Evolutionary conservation across 2,888 invertebrate genomes (phyloP), one percentile per base, ranked within the genome.

Genomic region (Torymus tubicola): DNA sequence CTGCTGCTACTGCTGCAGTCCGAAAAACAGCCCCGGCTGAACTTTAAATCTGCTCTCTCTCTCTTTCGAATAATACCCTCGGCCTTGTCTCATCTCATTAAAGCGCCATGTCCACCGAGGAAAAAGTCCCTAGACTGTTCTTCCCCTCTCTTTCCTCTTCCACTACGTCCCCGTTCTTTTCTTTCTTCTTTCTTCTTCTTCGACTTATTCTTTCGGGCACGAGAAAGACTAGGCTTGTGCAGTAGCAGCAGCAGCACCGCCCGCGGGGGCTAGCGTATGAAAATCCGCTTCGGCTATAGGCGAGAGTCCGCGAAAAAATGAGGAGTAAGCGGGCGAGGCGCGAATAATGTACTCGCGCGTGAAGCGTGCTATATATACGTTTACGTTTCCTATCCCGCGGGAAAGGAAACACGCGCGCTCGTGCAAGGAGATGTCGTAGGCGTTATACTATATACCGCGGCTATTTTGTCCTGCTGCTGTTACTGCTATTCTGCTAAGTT

Each of bases 31-130:
- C 61, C n/a, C 86, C 83, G 84, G 83, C 87, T 85, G 85, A 89
- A 89, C 88, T 90, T 89, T 89, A 89, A 89, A 88, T 89, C 89
- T 88, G 82, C 86, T 88, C 87, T 21, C 21, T 21, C 21, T 2
- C 21, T 21, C 21, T 21, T 2, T 85, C 86, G 85, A 86, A 86
- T 88, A 87, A 88, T 88, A 88, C 88, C 83, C 81, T 83, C 80
- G 81, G 82, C 84, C 42, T 81, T 83, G 85, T 86, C 86, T 86
- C 85, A 84, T 84, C 86, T 87, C 86, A 87, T 87, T 87, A 87
- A 87, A 82, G 85, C 72, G 67, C 55, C 75, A 55, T 79, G 83
- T 77, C 73, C 72, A 57, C n/a, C 70, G 79, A 3, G 53, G 31
- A 69, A 81, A 73, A 77, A 81, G 69, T 78, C 72, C 81, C 76